phyloP scores from a whole-genome alignment of 2,113 vertebrate genomes.

The Steatornis caripensis region DNA sequence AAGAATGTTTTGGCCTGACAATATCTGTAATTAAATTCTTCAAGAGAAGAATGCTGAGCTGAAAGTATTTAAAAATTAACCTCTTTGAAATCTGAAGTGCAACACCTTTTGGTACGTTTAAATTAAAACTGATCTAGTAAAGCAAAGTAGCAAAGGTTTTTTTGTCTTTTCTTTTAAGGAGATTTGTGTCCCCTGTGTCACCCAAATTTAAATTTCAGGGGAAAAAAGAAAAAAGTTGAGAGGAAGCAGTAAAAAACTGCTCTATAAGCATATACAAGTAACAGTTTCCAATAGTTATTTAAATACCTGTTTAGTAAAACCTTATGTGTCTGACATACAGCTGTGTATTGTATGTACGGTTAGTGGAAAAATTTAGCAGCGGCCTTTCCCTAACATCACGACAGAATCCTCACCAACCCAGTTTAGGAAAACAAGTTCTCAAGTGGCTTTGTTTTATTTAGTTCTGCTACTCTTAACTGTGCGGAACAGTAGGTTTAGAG shows the following conservation, averaged over 20 bases:
- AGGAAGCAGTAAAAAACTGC: background rate
- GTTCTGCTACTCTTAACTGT: background rate
- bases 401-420: background rate
- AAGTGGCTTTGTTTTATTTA: background rate
- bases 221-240: background rate
- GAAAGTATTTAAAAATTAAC: constrained; percentile 1
- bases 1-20: background rate
- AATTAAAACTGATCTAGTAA: background rate
- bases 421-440: background rate
- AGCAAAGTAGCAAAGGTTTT: background rate
- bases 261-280: background rate
- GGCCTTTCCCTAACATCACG: background rate
- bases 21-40: constrained; percentile 23
- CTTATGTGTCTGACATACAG: background rate
- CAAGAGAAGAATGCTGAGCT: background rate
- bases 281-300: background rate
- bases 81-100: background rate
- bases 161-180: background rate
- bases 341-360: accelerated
- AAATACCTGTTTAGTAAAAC: background rate
- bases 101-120: background rate
- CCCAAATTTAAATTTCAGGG: background rate
- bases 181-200: background rate
- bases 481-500: background rate
- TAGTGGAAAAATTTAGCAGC: background rate